Conservation (phyloP, 2,113 vertebrate species). For the Phrynocephalus versicolor region DNA sequence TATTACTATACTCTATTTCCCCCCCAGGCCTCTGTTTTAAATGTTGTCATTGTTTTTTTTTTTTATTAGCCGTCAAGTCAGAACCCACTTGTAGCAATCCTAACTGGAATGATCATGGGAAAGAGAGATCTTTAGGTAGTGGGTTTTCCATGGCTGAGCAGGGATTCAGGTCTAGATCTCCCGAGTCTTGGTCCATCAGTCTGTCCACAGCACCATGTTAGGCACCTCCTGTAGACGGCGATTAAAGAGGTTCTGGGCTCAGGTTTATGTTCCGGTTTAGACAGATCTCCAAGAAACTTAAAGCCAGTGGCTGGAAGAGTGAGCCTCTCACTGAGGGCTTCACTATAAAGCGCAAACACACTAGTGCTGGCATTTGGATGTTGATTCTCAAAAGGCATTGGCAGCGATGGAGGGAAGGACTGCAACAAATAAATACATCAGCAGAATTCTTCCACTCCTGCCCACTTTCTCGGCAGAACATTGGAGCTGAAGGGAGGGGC, state of each 20-base stretch:
- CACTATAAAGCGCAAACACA: neutral
- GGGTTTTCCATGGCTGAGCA: too few relatives aligned
- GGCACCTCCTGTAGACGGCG: too few relatives aligned
- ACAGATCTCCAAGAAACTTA: neutral
- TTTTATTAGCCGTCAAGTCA: too few relatives aligned
- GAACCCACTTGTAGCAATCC: too few relatives aligned
- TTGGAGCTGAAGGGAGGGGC: neutral
- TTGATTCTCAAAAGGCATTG: neutral
- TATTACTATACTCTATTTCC: too few relatives aligned
- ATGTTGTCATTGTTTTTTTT: too few relatives aligned
- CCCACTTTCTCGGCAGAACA: neutral
- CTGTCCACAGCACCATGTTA: too few relatives aligned
- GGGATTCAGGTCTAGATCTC: too few relatives aligned
- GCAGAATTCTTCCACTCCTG: slow-evolving; percentile 2
- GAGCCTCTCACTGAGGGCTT: neutral
- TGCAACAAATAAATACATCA: neutral
- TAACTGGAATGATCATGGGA: too few relatives aligned
- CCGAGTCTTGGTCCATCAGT: too few relatives aligned
- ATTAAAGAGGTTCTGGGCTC: neutral
- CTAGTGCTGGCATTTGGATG: neutral
- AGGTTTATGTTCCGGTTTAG: neutral
- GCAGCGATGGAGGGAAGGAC: neutral
- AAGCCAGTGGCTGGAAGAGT: neutral
- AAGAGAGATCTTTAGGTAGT: too few relatives aligned
- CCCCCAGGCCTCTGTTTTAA: too few relatives aligned